Percentiles rank a stretch among this genome's conserved stretches.
Conservation (phyloP, 2,888 invertebrate genomes). For the Meteorus cinctellus region DNA sequence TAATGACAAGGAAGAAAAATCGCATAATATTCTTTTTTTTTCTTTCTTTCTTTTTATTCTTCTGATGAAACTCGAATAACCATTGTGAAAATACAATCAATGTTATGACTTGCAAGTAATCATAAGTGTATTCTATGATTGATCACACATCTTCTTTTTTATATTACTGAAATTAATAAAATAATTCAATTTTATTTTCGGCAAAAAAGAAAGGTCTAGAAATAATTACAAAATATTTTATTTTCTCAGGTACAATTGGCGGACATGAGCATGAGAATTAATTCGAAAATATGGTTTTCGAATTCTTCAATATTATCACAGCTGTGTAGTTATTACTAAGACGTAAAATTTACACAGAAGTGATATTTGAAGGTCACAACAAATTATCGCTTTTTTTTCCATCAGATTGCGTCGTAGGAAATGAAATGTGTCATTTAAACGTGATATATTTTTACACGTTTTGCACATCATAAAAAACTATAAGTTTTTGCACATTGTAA, state of each 20-base stretch:
- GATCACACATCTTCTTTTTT: no score
- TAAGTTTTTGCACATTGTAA: neutral
- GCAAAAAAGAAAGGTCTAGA: no score
- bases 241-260: neutral
- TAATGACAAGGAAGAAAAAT: no score
- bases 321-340: neutral
- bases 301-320: neutral
- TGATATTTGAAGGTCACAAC: neutral
- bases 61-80: no score
- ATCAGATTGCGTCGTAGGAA: neutral
- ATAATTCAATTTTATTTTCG: no score
- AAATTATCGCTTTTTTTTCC: conserved; percentile 2
- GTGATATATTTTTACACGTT: neutral
- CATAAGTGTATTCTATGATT: no score
- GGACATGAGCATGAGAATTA: neutral
- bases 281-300: neutral
- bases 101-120: no score
- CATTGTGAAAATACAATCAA: no score
- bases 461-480: neutral
- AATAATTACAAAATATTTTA: neutral
- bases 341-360: neutral
- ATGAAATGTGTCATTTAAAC: neutral
- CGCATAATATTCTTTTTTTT: no score
- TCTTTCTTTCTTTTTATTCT: no score
- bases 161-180: no score